Evolutionary conservation across 92 coral and sea anemone genomes (phyloP).

Genomic region (Phenganax marumi): DNA sequence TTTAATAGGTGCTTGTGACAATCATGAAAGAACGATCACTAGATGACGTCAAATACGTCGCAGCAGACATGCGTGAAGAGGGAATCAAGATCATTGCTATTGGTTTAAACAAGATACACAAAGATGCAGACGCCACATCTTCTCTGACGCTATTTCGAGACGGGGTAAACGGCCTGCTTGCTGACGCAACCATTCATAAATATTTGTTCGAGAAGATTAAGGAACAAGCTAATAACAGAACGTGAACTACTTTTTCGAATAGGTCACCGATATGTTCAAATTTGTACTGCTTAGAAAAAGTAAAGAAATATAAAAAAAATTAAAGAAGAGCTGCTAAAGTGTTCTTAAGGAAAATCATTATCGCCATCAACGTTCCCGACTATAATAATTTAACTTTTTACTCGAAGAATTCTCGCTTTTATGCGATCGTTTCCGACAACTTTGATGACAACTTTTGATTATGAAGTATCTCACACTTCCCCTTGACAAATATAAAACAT

Average conservation of each 20-base stretch:
- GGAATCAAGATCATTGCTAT: constrained; percentile 73
- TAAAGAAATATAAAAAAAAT: background rate
- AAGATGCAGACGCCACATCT: constrained; percentile 18
- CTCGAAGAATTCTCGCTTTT: too few species aligned
- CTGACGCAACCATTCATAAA: constrained; percentile 12
- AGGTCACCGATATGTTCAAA: background rate
- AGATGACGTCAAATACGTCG: constrained; percentile 51
- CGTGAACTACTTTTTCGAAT: background rate
- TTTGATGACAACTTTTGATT: too few species aligned
- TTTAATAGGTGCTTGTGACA: constrained; percentile 28
- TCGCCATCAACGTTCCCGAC: too few species aligned
- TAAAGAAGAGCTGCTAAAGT: too few species aligned
- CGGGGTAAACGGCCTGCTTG: constrained; percentile 10
- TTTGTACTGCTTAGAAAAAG: background rate
- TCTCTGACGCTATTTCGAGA: constrained; percentile 22
- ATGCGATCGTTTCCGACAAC: too few species aligned
- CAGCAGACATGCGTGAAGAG: constrained; percentile 77
- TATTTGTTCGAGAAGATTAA: constrained; percentile 24
- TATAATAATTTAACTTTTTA: too few species aligned
- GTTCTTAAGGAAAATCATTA: too few species aligned
- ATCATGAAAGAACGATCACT: constrained; percentile 34
- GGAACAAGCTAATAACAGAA: constrained; percentile 28
- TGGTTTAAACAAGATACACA: constrained; percentile 45
- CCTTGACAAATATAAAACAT: too few species aligned
- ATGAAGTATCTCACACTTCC: too few species aligned